Evolutionary conservation across 2,888 invertebrate species (phyloP).

Genomic region (Ormyrus thymus): DNA sequence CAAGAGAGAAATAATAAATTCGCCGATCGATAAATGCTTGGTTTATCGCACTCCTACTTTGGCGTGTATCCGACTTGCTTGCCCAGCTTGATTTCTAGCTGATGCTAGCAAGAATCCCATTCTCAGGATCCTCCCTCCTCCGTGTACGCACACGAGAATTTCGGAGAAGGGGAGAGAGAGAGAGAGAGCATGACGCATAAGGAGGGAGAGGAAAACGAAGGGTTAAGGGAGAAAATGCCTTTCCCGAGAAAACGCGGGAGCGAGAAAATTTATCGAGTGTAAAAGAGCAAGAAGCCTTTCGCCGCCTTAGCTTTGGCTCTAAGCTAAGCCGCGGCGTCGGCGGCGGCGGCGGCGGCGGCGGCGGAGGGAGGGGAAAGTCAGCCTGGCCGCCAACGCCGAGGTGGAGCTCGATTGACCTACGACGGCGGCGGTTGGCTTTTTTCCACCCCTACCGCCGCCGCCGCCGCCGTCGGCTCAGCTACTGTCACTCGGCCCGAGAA

Average conservation of each 20-base stretch:
- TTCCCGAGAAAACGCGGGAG: neutral
- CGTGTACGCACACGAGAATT: neutral
- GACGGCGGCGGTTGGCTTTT: neutral
- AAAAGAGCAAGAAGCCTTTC: conserved; percentile 20
- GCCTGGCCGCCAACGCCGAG: neutral
- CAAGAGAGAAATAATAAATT: conserved; percentile 4
- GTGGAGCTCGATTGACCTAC: conserved; percentile 26
- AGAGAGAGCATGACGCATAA: too few species aligned
- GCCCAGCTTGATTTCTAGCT: too few species aligned
- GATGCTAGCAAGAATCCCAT: neutral
- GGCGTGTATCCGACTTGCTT: too few species aligned
- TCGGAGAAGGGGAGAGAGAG: neutral
- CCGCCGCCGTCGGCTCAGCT: too few species aligned
- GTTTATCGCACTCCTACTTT: neutral
- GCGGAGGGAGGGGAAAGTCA: neutral
- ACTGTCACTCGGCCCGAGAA: neutral
- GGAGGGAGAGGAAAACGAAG: neutral
- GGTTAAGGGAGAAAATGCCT: neutral
- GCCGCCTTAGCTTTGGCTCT: too few species aligned
- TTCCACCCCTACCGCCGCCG: too few species aligned
- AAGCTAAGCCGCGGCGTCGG: too few species aligned
- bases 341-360: neutral
- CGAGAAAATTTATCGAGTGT: conserved; percentile 30
- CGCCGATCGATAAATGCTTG: neutral
- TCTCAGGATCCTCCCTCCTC: neutral